Evolutionary conservation across 2,888 invertebrate species (phyloP).

Genomic region (Cheilosia variabilis): DNA sequence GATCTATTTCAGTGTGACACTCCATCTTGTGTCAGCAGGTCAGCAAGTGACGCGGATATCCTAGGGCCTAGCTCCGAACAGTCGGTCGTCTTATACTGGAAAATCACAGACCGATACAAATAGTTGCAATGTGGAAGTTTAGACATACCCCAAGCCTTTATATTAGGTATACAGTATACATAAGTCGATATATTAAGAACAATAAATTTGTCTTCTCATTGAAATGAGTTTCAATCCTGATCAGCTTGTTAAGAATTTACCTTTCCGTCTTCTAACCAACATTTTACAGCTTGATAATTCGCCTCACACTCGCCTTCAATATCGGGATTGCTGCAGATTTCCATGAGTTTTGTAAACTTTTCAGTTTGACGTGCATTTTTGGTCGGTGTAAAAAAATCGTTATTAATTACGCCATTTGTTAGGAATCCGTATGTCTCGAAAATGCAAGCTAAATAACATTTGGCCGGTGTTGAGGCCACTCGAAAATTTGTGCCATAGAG

Average conservation of each 20-base stretch:
- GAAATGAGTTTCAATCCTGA: too few relatives aligned
- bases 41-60: too few relatives aligned
- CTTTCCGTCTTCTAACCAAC: not conserved
- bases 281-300: not conserved
- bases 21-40: too few relatives aligned
- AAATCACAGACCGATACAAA: not conserved
- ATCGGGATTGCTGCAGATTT: not conserved
- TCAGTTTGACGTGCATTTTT: not conserved
- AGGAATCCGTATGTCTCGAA: slow-evolving; percentile 2
- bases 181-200: too few relatives aligned
- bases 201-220: too few relatives aligned
- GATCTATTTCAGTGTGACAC: too few relatives aligned
- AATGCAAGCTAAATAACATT: slow-evolving; percentile 16
- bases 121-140: not conserved
- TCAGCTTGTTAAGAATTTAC: not conserved
- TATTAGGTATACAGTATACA: too few relatives aligned
- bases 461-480: slow-evolving; percentile 5
- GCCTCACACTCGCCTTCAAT: slow-evolving; percentile 21
- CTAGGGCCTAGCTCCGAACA: too few relatives aligned
- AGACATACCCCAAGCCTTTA: too few relatives aligned
- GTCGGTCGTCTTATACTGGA: too few relatives aligned
- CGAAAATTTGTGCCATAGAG: slow-evolving; percentile 10
- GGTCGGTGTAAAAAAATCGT: not conserved
- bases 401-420: slow-evolving; percentile 5
- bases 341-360: not conserved